Evolutionary conservation across 2,797 vertebrate species (phyloP), one percentile per base, ranked within the genome.

Genomic region (Semotilus atromaculatus): DNA sequence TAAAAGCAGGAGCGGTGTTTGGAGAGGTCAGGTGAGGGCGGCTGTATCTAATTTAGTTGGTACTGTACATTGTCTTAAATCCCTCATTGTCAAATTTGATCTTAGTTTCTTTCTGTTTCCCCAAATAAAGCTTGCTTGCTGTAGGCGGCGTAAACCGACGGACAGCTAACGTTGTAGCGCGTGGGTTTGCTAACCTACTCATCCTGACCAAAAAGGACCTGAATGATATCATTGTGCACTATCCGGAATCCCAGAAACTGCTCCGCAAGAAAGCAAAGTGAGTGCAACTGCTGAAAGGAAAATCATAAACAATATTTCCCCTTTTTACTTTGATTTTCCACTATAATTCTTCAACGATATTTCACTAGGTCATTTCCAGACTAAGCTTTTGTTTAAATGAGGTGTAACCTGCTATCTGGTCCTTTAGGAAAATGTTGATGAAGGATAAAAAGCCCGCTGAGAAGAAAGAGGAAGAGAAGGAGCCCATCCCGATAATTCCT

Each of bases 161-260:
- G 18, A 99, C 98, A 0, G 98, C 98, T 0, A 99, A 99, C 0
- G 98, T 99, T 4, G 92, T 99, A 2, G 96, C 98, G 8, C 97
- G 99, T 0, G 98, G 98, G 34, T 99, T 99, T 16, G 95, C 98
- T 11, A 99, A 99, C 89, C 97, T 99, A 62, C 99, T 99, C 89
- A 99, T 99, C 87, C 86, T 99, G 93, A 97, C 99, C 83, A 99
- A 99, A 93, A 99, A 97, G 91, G 98, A 98, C 93, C 90, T 99
- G 90, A 97, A 96, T 2, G 97, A 99, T 84, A 99, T 99, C 90
- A 92, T 99, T 87, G 96, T 98, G 82, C 98, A 99, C 90, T 99
- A 99, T 19, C 98, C 98, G 0, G 98, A 99, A 90, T 99, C 98
- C 31, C 97, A 99, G 94, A 99, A 98, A 90, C 91, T 99, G 80